Base-by-base conservation (phyloP, 2,113 vertebrate genomes). In the Mormoops blainvillei region DNA sequence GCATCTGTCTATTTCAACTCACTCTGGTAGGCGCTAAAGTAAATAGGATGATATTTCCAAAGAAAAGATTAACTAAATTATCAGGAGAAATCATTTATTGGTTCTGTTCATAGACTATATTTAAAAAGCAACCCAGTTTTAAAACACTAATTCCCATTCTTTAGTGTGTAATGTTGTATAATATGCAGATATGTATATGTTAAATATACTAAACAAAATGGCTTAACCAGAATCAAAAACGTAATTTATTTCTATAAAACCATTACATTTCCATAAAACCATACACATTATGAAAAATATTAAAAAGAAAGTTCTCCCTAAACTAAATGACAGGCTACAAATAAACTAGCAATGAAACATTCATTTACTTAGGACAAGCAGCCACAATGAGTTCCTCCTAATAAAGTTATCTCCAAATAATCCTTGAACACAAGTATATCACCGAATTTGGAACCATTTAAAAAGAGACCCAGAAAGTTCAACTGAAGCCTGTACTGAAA, bases 211-310 rank as follows among this genome's bases (percentile, higher is more conserved):
- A 41, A 87, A 89, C 28, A 93, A 93, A 84, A 92, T 63, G 7
- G 48, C 11, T 89, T 89, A 80, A 61, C 19, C 13, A 89, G 43
- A 92, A 94, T 67, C 52, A 95, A 92, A 95, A 83, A 52, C 58
- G 74, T 76, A 80, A 74, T 41, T 45, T 76, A 80, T 26, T 45
- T 87, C 70, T 65, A 95, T 2, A 89, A 94, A 95, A 83, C 18
- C 7, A 93, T 22, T 82, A 19, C 31, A 89, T 89, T 92, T 93
- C 50, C 52, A 94, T 4, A 93, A 96, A 95, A 83, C 20, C 7
- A 94, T 22, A 81, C 0, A 36, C n/a, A 94, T 96, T 70, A 68
- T 70, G 13, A 92, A 86, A 97, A 68, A 61, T 80, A 97, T 81
- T 43, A 33, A 93, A 93, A 92, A 58, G 31, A 26, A 18, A 94